Conservation (phyloP, 2,797 vertebrate species). For the Pseudomugil gertrudae region DNA sequence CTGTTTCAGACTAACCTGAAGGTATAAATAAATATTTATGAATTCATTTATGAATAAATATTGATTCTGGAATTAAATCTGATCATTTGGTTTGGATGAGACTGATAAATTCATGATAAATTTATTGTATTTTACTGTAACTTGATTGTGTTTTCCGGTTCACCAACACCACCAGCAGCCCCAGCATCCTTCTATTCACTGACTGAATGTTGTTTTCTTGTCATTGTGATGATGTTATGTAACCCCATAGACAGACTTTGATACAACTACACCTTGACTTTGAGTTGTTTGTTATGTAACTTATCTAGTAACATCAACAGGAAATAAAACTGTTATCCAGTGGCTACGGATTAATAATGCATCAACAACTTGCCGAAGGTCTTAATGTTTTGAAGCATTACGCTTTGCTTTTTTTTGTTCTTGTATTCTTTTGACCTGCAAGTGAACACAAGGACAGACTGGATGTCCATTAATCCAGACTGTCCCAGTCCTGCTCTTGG, state of each 20-base stretch:
- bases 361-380: no score
- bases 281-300: no score
- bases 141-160: not conserved
- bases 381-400: no score
- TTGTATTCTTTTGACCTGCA: no score
- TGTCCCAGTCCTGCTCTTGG: no score
- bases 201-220: not conserved
- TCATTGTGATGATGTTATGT: not conserved
- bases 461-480: no score
- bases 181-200: not conserved
- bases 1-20: slow-evolving; percentile 6
- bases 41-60: no score
- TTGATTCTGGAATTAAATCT: slow-evolving; percentile 19
- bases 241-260: not conserved
- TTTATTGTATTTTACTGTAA: not conserved
- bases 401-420: no score
- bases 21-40: no score
- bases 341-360: no score
- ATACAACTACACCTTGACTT: not conserved
- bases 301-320: not conserved
- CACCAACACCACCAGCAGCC: no score
- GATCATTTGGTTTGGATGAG: not conserved
- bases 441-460: no score
- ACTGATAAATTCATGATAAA: not conserved
- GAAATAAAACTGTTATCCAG: not conserved